phyloP scores from a whole-genome alignment of 2,797 vertebrate genomes.

The Dipus sagitta region DNA sequence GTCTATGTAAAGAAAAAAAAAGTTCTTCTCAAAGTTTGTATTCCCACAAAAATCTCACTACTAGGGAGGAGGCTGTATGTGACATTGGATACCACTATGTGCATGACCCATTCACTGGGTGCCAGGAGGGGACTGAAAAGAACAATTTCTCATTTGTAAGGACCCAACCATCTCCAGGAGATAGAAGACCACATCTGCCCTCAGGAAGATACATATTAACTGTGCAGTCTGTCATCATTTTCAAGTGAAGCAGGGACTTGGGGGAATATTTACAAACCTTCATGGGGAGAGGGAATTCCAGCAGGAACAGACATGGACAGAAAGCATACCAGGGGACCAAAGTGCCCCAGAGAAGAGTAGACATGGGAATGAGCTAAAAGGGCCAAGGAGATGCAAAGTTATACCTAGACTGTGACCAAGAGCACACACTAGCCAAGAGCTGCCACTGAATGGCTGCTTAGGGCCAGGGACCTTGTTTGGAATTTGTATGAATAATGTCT shows the following conservation, averaged over 20 bases:
- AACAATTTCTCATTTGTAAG: background rate
- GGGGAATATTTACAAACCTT: background rate
- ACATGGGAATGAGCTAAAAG: background rate
- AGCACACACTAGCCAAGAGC: background rate
- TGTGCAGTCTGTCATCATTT: accelerated
- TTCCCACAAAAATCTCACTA: background rate
- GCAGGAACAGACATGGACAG: background rate
- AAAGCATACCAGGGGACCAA: background rate
- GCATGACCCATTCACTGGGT: too few species aligned
- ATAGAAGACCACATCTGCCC: background rate
- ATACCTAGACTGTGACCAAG: background rate
- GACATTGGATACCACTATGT: background rate
- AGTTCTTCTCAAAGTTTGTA: slow-evolving; percentile 15
- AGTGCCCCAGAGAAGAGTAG: background rate
- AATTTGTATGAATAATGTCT: background rate
- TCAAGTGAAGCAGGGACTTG: background rate
- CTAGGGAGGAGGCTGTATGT: background rate
- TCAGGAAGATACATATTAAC: accelerated
- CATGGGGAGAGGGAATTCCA: background rate
- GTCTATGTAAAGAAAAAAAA: background rate
- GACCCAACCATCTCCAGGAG: background rate
- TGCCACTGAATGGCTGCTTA: background rate
- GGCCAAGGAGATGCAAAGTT: background rate
- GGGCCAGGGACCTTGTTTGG: background rate
- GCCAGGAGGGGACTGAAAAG: background rate